phyloP scores from a whole-genome alignment of 1,140 invertebrate species.

The Drosophila nannoptera region DNA sequence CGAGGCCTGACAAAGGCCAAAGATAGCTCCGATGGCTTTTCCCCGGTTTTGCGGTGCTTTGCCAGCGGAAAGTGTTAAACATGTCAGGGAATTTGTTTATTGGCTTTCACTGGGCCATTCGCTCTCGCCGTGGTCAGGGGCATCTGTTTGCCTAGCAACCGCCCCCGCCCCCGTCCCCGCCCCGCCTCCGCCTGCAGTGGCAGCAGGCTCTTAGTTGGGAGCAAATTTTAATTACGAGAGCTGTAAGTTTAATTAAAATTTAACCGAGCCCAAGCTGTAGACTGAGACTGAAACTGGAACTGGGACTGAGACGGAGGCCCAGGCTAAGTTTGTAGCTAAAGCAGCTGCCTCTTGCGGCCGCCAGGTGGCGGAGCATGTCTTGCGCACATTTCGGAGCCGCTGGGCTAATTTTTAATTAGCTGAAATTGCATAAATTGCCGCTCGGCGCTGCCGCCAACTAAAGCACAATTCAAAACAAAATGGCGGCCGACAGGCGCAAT shows the following conservation, averaged over 20 bases:
- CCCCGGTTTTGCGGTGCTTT: conserved; percentile 35
- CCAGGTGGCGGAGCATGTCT: conserved; percentile 64
- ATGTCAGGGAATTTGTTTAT: conserved; percentile 78
- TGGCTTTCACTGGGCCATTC: conserved; percentile 49
- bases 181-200: neutral
- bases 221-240: conserved; percentile 70
- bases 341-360: conserved; percentile 19
- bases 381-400: conserved; percentile 33
- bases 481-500: conserved; percentile 55
- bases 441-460: conserved; percentile 10
- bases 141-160: conserved; percentile 46
- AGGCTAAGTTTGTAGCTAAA: neutral
- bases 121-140: conserved; percentile 18
- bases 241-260: conserved; percentile 74
- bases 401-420: conserved; percentile 73
- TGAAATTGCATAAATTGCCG: conserved; percentile 64
- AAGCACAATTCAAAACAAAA: conserved; percentile 69
- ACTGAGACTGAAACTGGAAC: conserved; percentile 13
- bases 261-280: conserved; percentile 25
- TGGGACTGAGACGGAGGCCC: neutral
- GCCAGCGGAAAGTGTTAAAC: conserved; percentile 74
- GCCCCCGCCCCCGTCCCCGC: too few relatives aligned
- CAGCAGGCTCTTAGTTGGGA: conserved; percentile 31
- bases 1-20: conserved; percentile 60
- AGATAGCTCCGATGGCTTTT: conserved; percentile 55